Evolutionary conservation across 2,797 vertebrate species (phyloP), one percentile per base, ranked within the genome.

Genomic region (Notolepis coatsorum): DNA sequence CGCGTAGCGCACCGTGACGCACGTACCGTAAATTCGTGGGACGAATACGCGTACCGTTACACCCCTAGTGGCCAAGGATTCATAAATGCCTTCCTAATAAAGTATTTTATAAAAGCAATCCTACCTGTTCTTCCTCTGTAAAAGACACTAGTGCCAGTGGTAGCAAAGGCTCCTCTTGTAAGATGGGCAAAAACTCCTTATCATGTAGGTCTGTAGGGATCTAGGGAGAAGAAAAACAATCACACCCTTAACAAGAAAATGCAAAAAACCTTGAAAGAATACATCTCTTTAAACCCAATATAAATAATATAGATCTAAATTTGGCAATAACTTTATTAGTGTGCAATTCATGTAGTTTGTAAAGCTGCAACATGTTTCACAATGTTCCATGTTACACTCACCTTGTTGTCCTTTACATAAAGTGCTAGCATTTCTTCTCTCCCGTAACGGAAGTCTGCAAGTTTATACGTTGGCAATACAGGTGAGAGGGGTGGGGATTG

Each of bases 351-450:
- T 17, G 2, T 2, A 17, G 24, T 21, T 2, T 25, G 3, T 1
- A 9, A 38, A 12, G 3, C 18, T 49, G 23, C 12, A 45, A 18
- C 5, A 9, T 38, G 25, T 38, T 8, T 28, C 37, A 51, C 21
- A 10, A 48, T 37, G 4, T 13, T 38, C 2, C 13, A 45, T 1
- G 0, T 54, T 47, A 24, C 2, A 69, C 92, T 80, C 83, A 98
- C 98, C 96, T 98, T 97, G 91, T 95, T 97, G 85, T 99, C 96
- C 94, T 98, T 98, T 94, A 99, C 88, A 91, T 99, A 99, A 99
- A 99, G 97, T 96, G 97, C 98, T 94, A 99, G 87, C 97, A 99
- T 99, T 93, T 99, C 98, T 96, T 99, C 98, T 95, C 97, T 95
- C 81, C 97, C 96, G 20, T 99, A 99, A 78, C 97, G 97, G 91